Evolutionary conservation across 2,113 vertebrate genomes (phyloP).

Genomic region (Xiphorhynchus elegans): DNA sequence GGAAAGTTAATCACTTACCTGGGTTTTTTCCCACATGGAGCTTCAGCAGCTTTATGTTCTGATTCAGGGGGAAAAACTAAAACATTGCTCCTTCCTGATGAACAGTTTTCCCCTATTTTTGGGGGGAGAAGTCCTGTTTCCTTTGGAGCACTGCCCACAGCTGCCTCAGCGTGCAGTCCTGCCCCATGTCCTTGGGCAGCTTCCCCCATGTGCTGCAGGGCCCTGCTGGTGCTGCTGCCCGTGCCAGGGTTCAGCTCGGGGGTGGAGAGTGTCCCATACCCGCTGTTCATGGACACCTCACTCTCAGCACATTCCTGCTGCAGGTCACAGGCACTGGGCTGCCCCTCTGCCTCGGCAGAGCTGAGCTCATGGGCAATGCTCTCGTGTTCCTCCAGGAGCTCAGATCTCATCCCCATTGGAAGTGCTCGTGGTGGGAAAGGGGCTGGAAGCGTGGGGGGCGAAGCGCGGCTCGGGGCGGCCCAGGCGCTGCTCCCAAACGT

Average conservation of each 20-base stretch:
- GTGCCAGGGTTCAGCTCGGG: constrained; percentile 67
- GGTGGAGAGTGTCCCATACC: constrained; percentile 84
- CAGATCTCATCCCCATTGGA: constrained; percentile 71
- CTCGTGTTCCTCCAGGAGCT: constrained; percentile 62
- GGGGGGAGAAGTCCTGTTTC: not conserved
- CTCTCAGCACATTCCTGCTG: constrained; percentile 63
- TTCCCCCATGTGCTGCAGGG: not conserved
- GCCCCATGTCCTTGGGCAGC: not conserved
- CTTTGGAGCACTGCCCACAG: not conserved
- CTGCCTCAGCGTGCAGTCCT: fast-evolving
- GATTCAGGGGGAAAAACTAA: constrained; percentile 26
- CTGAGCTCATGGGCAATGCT: constrained; percentile 59
- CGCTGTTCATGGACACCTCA: constrained; percentile 81
- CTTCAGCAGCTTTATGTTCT: constrained; percentile 50
- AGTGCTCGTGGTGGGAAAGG: constrained; percentile 18
- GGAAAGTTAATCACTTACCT: constrained; percentile 49
- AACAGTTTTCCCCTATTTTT: not conserved
- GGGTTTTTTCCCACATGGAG: constrained; percentile 38
- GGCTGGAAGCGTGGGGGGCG: constrained; percentile 21
- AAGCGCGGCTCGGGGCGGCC: not conserved
- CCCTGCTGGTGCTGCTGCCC: not conserved
- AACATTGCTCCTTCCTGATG: not conserved
- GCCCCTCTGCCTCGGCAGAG: constrained; percentile 47
- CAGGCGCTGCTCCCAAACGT: constrained; percentile 77
- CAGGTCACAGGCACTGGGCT: not conserved